Evolutionary conservation across 2,888 invertebrate genomes (phyloP), one percentile per base, ranked within the genome.

Genomic region (Lasioglossum figueresi): DNA sequence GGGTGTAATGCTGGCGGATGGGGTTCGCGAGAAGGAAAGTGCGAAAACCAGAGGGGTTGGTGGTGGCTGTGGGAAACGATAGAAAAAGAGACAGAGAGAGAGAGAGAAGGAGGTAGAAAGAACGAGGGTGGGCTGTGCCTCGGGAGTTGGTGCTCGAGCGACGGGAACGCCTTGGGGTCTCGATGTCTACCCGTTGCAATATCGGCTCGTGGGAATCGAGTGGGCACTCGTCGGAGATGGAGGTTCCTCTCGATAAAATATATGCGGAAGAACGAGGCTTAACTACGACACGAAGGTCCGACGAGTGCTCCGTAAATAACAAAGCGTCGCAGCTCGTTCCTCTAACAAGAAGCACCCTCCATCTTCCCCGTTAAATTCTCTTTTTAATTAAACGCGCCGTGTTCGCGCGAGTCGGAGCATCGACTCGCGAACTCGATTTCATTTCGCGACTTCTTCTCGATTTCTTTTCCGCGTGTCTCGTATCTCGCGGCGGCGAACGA

Each of bases 201-300:
- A 83, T 86, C 78, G 80, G 70, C 78, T 86, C 72, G 40, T 63
- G 45, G 66, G 43, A 74, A 79, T 83, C 80, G 76, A 86, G 86
- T 85, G 71, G 75, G 34, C 66, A 73, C 87, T 87, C 45, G 79
- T 76, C 78, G 73, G 43, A 40, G 80, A 80, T 75, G 72, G 71
- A 78, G 40, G 70, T 34, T 40, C 43, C 76, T 72, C 77, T 68
- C 80, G 73, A 79, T 86, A 76, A 86, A 87, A 87, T 87, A 86
- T 77, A 79, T 23, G 76, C 74, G 52, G 68, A 68, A 37, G 76
- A 66, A 81, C 73, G 81, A 79, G 82, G 66, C 48, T 70, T 74
- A 77, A 82, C 76, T 45, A 75, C 76, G 73, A 52, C 78, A 63
- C 75, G 48, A 43, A 76, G 68, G 52, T 68, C 59, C 63, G 37